Evolutionary conservation across 2,797 vertebrate genomes (phyloP).

Genomic region (Aphelocoma californica): DNA sequence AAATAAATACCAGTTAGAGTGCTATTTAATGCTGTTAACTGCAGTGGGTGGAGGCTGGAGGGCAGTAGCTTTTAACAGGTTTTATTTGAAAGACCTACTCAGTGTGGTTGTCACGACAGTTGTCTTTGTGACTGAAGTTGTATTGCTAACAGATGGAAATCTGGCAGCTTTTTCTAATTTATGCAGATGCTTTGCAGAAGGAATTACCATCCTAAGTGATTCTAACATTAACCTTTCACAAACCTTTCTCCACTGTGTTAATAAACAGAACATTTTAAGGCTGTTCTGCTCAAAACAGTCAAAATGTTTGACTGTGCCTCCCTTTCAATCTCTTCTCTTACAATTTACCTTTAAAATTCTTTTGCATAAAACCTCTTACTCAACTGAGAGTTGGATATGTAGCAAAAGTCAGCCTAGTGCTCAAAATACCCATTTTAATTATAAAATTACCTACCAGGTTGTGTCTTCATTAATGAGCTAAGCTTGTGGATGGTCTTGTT

Average conservation of each 20-base stretch:
- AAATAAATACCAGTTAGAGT: conserved; percentile 77
- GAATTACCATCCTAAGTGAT: conserved; percentile 53
- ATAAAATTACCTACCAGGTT: conserved; percentile 15
- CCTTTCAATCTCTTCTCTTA: conserved; percentile 5
- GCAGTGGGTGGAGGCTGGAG: conserved; percentile 70
- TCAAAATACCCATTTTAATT: conserved; percentile 8
- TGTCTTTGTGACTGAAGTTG: conserved; percentile 73
- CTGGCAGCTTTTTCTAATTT: conserved; percentile 68
- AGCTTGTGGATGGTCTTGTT: not conserved
- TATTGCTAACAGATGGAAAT: conserved; percentile 78
- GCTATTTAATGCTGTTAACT: conserved; percentile 71
- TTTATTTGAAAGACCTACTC: conserved; percentile 79
- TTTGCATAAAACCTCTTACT: not conserved
- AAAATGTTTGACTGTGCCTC: conserved; percentile 13
- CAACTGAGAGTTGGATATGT: not conserved
- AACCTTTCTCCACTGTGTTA: conserved; percentile 31
- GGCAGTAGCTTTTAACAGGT: conserved; percentile 78
- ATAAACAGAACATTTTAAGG: conserved; percentile 62
- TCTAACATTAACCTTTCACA: conserved; percentile 62
- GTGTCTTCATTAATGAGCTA: conserved; percentile 32
- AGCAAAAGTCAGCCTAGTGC: conserved; percentile 1
- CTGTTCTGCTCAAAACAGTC: conserved; percentile 29
- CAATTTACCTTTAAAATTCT: not conserved
- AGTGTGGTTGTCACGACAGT: conserved; percentile 75
- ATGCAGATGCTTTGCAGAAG: conserved; percentile 66